Percentiles rank a stretch among this genome's conserved stretches.
Conservation (phyloP, 2,113 vertebrate species). For the Catharus bicknelli region DNA sequence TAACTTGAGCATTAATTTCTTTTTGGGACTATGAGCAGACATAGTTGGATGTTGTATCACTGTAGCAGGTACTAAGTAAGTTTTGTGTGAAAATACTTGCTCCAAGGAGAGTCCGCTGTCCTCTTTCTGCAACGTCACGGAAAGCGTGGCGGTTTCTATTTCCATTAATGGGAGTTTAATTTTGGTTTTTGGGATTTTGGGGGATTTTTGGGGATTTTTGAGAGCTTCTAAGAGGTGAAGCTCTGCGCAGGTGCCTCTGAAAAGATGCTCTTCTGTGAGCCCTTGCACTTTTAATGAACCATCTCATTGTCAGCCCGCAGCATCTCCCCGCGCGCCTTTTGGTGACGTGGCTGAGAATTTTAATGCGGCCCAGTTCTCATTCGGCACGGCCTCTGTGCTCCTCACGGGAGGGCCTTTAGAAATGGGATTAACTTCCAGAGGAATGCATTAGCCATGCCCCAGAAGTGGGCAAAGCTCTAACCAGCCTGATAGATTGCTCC, state of each 20-base stretch:
- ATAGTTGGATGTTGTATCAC: background rate
- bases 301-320: background rate
- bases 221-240: background rate
- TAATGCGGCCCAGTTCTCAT: constrained; percentile 80
- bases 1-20: background rate
- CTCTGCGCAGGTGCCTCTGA: constrained; percentile 6
- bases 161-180: background rate
- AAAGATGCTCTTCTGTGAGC: constrained; percentile 28
- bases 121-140: background rate
- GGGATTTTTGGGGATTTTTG: background rate
- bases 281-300: constrained; percentile 72
- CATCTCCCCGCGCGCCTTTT: constrained; percentile 73
- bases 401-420: constrained; percentile 83
- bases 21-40: constrained; percentile 9
- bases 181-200: background rate
- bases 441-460: constrained; percentile 84
- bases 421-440: constrained; percentile 87
- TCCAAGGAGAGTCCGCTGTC: background rate
- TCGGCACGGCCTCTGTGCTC: constrained; percentile 76
- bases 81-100: background rate
- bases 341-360: constrained; percentile 82
- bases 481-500: constrained; percentile 79
- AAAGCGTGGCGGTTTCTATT: background rate
- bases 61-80: background rate
- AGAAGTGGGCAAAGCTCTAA: constrained; percentile 71